Conservation (phyloP, 1,140 invertebrate species). For the Bombyx mandarina region DNA sequence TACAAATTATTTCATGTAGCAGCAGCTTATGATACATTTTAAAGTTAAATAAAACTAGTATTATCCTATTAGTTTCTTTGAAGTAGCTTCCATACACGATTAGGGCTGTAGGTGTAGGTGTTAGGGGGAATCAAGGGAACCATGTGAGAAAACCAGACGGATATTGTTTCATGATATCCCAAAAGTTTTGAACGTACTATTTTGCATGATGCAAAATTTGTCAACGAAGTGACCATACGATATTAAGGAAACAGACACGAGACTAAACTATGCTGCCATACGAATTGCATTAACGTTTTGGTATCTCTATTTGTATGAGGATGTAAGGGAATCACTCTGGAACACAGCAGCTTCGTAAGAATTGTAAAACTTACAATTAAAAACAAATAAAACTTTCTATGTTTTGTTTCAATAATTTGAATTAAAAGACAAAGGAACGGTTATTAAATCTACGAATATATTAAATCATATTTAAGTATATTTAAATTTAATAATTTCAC, state of each 20-base stretch:
- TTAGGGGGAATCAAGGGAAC: conserved; percentile 57
- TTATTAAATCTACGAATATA: no score
- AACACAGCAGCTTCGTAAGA: no score
- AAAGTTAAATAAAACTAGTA: conserved; percentile 5
- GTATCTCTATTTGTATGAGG: no score
- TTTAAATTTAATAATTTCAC: no score
- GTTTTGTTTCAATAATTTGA: no score
- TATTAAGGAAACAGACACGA: conserved; percentile 9
- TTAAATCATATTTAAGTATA: no score
- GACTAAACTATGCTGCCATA: conserved; percentile 15
- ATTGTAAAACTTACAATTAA: no score
- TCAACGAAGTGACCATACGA: conserved; percentile 4
- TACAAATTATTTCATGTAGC: background rate
- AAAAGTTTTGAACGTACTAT: conserved; percentile 72
- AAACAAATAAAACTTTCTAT: no score
- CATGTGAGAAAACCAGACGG: conserved; percentile 69
- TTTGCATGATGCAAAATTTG: conserved; percentile 71
- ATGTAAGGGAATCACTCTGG: no score
- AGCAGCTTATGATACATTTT: conserved; percentile 1
- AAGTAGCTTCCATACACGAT: background rate
- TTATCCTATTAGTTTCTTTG: no score
- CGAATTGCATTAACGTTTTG: conserved; percentile 1
- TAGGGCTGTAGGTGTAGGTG: conserved; percentile 4
- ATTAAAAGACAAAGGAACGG: no score
- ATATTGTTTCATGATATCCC: conserved; percentile 37